phyloP scores from a whole-genome alignment of 1,140 invertebrate genomes.

The Euura saliciscinereae region DNA sequence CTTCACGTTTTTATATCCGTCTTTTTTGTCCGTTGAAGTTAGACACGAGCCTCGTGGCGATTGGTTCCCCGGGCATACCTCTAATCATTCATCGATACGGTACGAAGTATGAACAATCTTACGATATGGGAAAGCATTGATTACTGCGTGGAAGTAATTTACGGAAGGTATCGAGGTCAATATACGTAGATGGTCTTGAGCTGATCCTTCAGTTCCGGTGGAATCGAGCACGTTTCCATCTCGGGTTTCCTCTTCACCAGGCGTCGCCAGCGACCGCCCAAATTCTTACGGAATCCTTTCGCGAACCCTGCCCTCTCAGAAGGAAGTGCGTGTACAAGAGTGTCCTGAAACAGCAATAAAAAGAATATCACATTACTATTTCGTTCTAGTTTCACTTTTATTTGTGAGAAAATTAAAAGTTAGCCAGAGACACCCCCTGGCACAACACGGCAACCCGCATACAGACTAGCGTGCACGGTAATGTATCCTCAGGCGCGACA shows the following conservation, averaged over 20 bases:
- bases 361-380: slow-evolving; percentile 18
- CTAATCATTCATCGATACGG: not conserved
- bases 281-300: slow-evolving; percentile 80
- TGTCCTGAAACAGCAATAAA: slow-evolving; percentile 69
- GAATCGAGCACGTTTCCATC: slow-evolving; percentile 81
- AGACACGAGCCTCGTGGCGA: not conserved
- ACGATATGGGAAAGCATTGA: slow-evolving; percentile 44
- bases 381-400: not conserved
- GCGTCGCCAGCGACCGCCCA: slow-evolving; percentile 80
- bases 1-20: not conserved
- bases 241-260: slow-evolving; percentile 80
- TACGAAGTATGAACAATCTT: slow-evolving; percentile 33
- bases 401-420: too few relatives aligned
- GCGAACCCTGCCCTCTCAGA: slow-evolving; percentile 76
- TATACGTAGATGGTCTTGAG: slow-evolving; percentile 89
- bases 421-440: too few relatives aligned
- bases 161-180: slow-evolving; percentile 55
- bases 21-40: not conserved
- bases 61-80: slow-evolving; percentile 14
- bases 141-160: slow-evolving; percentile 39
- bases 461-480: too few relatives aligned
- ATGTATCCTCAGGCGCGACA: too few relatives aligned
- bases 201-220: slow-evolving; percentile 83
- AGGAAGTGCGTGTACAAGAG: slow-evolving; percentile 72
- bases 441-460: too few relatives aligned